These are phyloP conservation scores for Argopecten irradians DNA, from an alignment of 1,140 invertebrate genomes.

Conservation along the genomic window DNA sequence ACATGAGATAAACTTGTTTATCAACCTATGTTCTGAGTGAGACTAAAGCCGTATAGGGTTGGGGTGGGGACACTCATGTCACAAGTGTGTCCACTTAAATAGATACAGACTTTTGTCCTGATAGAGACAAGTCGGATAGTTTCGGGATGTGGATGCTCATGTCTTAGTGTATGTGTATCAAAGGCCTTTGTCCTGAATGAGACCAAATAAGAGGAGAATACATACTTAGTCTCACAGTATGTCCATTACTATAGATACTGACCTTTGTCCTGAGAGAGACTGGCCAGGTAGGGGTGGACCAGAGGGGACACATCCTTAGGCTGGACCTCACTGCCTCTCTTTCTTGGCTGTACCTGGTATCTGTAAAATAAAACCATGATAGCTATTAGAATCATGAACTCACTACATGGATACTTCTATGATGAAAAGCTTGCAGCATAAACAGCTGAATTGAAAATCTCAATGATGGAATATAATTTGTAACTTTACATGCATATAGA, in stretches of 20 bases:
- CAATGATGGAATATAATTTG: too few relatives aligned
- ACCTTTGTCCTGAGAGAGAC: slow-evolving; percentile 47
- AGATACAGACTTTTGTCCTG: slow-evolving; percentile 37
- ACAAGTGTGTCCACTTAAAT: too few relatives aligned
- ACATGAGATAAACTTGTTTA: neutral
- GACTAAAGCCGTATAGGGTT: slow-evolving; percentile 44
- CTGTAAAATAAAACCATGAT: neutral
- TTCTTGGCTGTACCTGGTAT: neutral
- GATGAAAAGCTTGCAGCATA: too few relatives aligned
- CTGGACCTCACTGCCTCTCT: slow-evolving; percentile 26
- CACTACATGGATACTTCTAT: neutral
- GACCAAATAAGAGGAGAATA: too few relatives aligned
- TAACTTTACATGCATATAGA: too few relatives aligned
- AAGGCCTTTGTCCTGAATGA: too few relatives aligned
- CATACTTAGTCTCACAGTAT: slow-evolving; percentile 39
- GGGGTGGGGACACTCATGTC: slow-evolving; percentile 40
- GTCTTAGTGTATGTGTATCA: too few relatives aligned
- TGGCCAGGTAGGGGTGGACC: slow-evolving; percentile 47
- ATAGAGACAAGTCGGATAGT: slow-evolving; percentile 42
- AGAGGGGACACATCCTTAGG: slow-evolving; percentile 42
- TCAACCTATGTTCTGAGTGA: slow-evolving; percentile 45
- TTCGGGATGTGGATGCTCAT: too few relatives aligned
- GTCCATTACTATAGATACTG: slow-evolving; percentile 25
- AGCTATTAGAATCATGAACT: neutral
- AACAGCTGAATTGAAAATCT: too few relatives aligned